Base-by-base conservation (phyloP, 2,888 invertebrate genomes). In the Adineta ricciae region DNA sequence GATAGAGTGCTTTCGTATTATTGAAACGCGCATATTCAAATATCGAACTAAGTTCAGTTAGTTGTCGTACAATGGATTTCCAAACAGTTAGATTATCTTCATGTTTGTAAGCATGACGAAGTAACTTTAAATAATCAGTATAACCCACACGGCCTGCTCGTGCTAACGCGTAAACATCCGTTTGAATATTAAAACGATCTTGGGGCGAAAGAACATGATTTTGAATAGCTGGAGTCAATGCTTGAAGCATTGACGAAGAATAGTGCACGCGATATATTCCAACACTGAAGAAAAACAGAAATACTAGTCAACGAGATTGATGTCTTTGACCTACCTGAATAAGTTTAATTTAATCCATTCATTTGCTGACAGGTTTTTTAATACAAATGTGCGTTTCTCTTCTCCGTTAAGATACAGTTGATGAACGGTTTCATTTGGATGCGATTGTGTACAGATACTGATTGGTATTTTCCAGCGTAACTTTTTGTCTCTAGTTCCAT, bases 291-390 rank as follows among this genome's bases (percentile, higher is more conserved):
- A 64, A n/a, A n/a, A n/a, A 72, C 32, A 36, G 3, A 72, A 36
- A 72, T 16, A n/a, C 5, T 56, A 56, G 7, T n/a, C 5, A 56
- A 24, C 21, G 8, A 56, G n/a, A 49, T 49, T 49, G 14, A 49
- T 11, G 8, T 14, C 8, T 49, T 14, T 27, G 32, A 24, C 41
- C 27, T 73, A 73, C 73, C 38, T 73, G 11, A 73, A 38, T 24
- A 78, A 38, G n/a, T 78, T 78, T 38, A 78, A 78, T 78, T 78
- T 78, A 78, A 78, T 78, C 78, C 78, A 78, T 24, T 78, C 78
- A 5, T 21, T 78, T 41, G 14, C 41, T 21, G 41, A n/a, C 32
- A 78, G 16, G 1, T 78, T 19, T 78, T 78, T 32, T n/a, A 78
- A 41, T 41, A 78, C 8, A 78, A 78, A 78, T 78, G 38, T 24